Evolutionary conservation across 2,113 vertebrate species (phyloP).

Genomic region (Bufo gargarizans): DNA sequence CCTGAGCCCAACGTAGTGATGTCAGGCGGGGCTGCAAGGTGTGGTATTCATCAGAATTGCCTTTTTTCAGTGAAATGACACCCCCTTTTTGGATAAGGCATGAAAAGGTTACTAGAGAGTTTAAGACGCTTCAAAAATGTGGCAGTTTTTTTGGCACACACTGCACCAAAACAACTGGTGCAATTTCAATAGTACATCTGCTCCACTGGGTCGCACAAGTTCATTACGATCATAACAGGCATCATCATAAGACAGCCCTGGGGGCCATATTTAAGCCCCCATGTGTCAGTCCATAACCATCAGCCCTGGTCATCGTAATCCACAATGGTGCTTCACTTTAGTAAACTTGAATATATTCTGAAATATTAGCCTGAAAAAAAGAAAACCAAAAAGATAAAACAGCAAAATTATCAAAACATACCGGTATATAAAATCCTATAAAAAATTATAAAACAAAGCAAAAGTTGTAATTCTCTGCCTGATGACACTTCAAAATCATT

Average conservation of each 20-base stretch:
- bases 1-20: no score
- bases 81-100: no score
- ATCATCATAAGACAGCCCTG: neutral
- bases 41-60: no score
- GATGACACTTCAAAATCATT: neutral
- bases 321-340: neutral
- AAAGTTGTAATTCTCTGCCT: neutral
- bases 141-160: no score
- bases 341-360: neutral
- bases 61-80: no score
- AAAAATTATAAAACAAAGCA: neutral
- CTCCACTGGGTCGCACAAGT: neutral
- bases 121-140: no score
- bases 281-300: neutral
- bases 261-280: neutral
- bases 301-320: neutral
- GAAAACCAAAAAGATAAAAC: neutral
- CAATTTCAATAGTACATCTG: no score
- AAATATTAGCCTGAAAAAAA: neutral
- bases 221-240: neutral
- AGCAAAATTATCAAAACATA: neutral
- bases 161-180: no score
- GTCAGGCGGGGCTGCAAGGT: no score
- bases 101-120: no score
- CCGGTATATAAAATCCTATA: neutral